Base-by-base conservation (phyloP, 2,113 vertebrate genomes). In the Pangasianodon gigas region DNA sequence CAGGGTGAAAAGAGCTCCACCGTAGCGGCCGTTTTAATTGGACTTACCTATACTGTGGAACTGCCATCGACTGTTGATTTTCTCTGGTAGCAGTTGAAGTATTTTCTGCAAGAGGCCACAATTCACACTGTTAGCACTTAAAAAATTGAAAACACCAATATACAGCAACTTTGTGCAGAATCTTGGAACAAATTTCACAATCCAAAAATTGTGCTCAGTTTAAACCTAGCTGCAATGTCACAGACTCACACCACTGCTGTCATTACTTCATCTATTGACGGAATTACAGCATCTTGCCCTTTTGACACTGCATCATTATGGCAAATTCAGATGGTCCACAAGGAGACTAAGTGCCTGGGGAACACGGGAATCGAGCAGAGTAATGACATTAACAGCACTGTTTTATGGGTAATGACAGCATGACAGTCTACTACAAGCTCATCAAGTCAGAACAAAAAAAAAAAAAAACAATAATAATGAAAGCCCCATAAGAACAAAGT, bases 21-120 rank as follows among this genome's bases (percentile, higher is more conserved):
- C 14, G 21, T 5, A 79, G 44, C 1, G 18, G 32, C 37, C 1
- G 19, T 24, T 29, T 79, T 79, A 5, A n/a, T 8, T 18, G 6
- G 54, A 84, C 97, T 96, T 98, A 99, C 98, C 98, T 97, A 99
- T 99, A 95, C 98, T 99, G 96, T 98, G 98, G 94, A 98, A 99
- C 96, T 99, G 98, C 98, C 98, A 99, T 93, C 97, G 96, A 94
- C 95, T 98, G 96, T 97, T 98, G 96, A 99, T 98, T 95, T 97
- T 98, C 95, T 99, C 98, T 65, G 98, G 98, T 92, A 99, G 97
- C 90, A 97, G 97, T 92, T 99, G 98, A 87, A 99, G 94, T 96
- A 99, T 98, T 98, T 98, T 99, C 98, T 99, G 95, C 88, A 94
- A 92, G 58, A 74, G 81, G 54, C 48, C 21, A 88, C 82, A 88